Conservation (phyloP, 1,140 invertebrate genomes). For the Myzus persicae region DNA sequence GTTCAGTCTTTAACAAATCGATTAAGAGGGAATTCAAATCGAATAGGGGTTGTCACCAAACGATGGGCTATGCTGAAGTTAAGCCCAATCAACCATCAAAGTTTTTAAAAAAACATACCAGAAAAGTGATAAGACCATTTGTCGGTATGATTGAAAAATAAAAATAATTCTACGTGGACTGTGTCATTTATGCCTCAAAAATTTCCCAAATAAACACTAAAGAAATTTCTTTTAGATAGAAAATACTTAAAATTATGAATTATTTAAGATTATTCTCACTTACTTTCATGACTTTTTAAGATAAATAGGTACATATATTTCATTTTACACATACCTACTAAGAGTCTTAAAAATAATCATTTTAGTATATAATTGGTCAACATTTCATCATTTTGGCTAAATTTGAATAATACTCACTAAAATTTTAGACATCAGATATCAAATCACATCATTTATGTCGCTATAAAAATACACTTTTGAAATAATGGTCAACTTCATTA, state of each 20-base stretch:
- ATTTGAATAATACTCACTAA: no score
- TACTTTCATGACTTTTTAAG: not conserved
- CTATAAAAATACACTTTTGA: no score
- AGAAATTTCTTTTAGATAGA: no score
- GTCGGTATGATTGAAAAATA: constrained; percentile 53
- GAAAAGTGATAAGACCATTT: constrained; percentile 53
- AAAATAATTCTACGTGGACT: not conserved
- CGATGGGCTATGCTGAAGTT: constrained; percentile 60
- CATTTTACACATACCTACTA: no score
- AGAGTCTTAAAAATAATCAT: no score
- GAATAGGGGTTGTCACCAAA: constrained; percentile 60
- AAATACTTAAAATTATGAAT: no score
- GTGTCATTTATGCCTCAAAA: not conserved
- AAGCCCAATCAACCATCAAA: constrained; percentile 35
- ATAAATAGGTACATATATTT: not conserved
- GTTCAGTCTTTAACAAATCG: constrained; percentile 59
- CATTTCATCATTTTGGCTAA: no score
- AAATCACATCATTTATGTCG: no score
- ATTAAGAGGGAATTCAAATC: constrained; percentile 54
- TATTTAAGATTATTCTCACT: no score
- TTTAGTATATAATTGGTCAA: no score
- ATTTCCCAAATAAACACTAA: not conserved
- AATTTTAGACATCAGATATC: no score
- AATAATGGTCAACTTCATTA: no score
- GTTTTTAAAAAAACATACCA: constrained; percentile 60